phyloP scores from a whole-genome alignment of 2,113 vertebrate genomes.

The Lampris incognitus region DNA sequence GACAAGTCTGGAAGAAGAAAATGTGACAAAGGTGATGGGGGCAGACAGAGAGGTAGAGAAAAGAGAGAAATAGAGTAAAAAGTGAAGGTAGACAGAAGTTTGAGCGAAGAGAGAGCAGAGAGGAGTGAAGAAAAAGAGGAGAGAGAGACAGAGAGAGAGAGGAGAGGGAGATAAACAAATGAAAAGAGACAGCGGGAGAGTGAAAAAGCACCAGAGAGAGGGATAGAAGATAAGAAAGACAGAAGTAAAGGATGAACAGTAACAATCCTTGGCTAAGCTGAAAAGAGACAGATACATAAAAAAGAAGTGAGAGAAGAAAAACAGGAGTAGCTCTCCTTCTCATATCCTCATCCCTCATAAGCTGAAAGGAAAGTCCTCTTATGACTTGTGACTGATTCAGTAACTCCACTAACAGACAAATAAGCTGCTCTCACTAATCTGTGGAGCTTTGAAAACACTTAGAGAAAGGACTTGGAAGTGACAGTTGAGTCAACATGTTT shows the following conservation, averaged over 20 bases:
- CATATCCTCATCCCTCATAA: no score
- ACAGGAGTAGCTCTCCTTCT: no score
- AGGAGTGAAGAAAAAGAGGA: no score
- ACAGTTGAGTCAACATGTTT: constrained; percentile 36
- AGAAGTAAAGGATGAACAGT: neutral
- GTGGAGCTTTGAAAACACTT: constrained; percentile 17
- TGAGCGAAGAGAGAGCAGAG: no score
- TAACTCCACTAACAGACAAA: constrained; percentile 17
- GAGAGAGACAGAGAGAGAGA: no score
- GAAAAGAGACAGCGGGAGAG: no score
- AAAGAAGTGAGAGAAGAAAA: constrained; percentile 3
- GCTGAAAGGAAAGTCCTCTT: neutral
- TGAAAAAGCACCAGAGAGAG: neutral
- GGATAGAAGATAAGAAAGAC: neutral
- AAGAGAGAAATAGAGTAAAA: constrained; percentile 1
- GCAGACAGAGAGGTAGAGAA: neutral
- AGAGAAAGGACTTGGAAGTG: constrained; percentile 31
- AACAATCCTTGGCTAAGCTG: no score
- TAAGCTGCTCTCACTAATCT: constrained; percentile 11
- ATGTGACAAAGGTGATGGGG: neutral
- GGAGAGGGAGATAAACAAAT: no score
- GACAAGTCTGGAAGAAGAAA: neutral
- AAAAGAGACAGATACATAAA: neutral
- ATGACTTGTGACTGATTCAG: constrained; percentile 20
- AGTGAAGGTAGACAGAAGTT: neutral